Evolutionary conservation across 2,888 invertebrate species (phyloP).

Genomic region (Conops quadrifasciatus): DNA sequence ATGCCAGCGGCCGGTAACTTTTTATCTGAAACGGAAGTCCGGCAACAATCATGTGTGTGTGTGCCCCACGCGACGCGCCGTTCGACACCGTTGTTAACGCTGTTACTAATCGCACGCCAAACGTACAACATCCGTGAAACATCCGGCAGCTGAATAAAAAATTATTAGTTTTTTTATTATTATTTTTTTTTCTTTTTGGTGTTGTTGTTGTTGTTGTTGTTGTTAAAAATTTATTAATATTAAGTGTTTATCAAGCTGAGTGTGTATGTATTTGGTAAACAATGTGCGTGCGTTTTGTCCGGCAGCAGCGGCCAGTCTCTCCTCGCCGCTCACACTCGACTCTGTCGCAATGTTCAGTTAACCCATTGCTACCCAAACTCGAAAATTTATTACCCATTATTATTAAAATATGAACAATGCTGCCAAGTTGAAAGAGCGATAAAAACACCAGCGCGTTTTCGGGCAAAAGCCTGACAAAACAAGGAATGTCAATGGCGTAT

Average conservation of each 20-base stretch:
- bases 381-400: conserved; percentile 49
- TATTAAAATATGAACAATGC: conserved; percentile 53
- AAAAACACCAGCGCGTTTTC: conserved; percentile 40
- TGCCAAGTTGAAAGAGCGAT: neutral
- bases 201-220: neutral
- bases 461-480: neutral
- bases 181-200: neutral
- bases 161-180: too few relatives aligned
- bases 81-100: neutral
- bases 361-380: conserved; percentile 38
- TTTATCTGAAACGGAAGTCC: conserved; percentile 27
- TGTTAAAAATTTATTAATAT: conserved; percentile 16
- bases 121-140: conserved; percentile 17
- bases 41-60: conserved; percentile 21
- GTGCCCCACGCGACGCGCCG: neutral
- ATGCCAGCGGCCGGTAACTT: neutral
- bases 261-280: neutral
- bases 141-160: conserved; percentile 6
- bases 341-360: neutral
- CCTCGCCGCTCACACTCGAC: neutral
- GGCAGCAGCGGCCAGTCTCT: neutral
- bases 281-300: neutral
- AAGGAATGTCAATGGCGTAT: neutral
- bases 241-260: conserved; percentile 15
- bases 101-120: conserved; percentile 7